Evolutionary conservation across 2,113 vertebrate genomes (phyloP).

Genomic region (Ifrita kowaldi): DNA sequence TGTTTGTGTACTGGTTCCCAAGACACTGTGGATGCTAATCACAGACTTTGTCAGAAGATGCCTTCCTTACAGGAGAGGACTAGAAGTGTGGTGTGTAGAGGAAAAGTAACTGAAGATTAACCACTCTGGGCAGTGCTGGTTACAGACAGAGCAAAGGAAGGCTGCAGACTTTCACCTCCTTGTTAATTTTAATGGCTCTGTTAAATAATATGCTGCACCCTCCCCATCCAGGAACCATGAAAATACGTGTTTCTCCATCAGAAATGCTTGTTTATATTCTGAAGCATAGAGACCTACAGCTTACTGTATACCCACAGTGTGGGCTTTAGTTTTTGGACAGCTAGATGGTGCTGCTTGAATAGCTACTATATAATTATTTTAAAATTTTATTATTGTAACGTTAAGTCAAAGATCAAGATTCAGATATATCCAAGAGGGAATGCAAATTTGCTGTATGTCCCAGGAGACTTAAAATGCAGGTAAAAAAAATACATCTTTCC

Average conservation of each 20-base stretch:
- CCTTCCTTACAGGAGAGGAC: background rate
- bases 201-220: background rate
- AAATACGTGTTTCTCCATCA: background rate
- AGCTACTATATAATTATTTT: background rate
- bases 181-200: background rate
- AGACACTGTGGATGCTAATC: too few relatives aligned
- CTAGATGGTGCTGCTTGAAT: conserved; percentile 13
- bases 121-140: background rate
- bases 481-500: background rate
- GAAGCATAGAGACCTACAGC: background rate
- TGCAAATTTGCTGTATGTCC: background rate
- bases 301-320: background rate
- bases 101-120: background rate
- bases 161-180: background rate
- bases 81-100: background rate
- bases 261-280: background rate
- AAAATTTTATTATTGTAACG: background rate
- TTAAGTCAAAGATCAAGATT: background rate
- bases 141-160: background rate
- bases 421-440: background rate
- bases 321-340: background rate
- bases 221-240: background rate
- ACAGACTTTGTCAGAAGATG: background rate
- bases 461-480: background rate
- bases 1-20: background rate